These are phyloP conservation scores for Palloptera scutellata DNA, from an alignment of 2,888 invertebrate species.

Conservation along the genomic window DNA sequence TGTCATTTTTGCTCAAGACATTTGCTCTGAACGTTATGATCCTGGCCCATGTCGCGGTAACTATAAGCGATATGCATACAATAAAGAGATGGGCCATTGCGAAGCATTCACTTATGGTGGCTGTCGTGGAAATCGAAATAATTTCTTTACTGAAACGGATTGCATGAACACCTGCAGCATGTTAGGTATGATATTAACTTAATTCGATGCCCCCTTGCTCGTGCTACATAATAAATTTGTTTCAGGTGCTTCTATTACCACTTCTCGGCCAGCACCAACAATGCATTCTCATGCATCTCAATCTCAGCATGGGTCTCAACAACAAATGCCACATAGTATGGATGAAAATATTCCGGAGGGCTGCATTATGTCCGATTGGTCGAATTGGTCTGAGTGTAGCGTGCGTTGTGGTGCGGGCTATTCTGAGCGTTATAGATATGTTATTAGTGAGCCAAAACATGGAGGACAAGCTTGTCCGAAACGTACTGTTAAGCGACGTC, in stretches of 20 bases:
- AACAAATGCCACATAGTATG: not conserved
- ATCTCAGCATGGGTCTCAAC: slow-evolving; percentile 23
- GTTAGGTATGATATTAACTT: slow-evolving; percentile 39
- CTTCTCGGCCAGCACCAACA: slow-evolving; percentile 16
- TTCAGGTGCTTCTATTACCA: slow-evolving; percentile 13
- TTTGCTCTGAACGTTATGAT: slow-evolving; percentile 82
- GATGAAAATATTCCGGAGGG: slow-evolving; percentile 62
- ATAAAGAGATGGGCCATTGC: slow-evolving; percentile 77
- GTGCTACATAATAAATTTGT: too few relatives aligned
- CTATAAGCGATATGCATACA: slow-evolving; percentile 89
- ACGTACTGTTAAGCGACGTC: slow-evolving; percentile 55
- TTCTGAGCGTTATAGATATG: slow-evolving; percentile 67
- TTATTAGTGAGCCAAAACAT: slow-evolving; percentile 54
- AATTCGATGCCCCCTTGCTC: slow-evolving; percentile 7
- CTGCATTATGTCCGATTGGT: slow-evolving; percentile 82
- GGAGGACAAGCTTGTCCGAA: slow-evolving; percentile 59
- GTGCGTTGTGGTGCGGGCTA: slow-evolving; percentile 80
- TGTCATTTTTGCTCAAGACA: slow-evolving; percentile 67
- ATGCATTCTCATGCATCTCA: slow-evolving; percentile 18
- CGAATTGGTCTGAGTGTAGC: slow-evolving; percentile 84
- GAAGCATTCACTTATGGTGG: slow-evolving; percentile 88
- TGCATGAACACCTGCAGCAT: slow-evolving; percentile 74
- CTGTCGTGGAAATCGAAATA: slow-evolving; percentile 90
- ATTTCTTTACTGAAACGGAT: slow-evolving; percentile 83
- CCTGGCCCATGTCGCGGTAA: slow-evolving; percentile 87